Evolutionary conservation across 1,140 invertebrate genomes (phyloP), one percentile per base, ranked within the genome.

Genomic region (Chironomus tepperi): DNA sequence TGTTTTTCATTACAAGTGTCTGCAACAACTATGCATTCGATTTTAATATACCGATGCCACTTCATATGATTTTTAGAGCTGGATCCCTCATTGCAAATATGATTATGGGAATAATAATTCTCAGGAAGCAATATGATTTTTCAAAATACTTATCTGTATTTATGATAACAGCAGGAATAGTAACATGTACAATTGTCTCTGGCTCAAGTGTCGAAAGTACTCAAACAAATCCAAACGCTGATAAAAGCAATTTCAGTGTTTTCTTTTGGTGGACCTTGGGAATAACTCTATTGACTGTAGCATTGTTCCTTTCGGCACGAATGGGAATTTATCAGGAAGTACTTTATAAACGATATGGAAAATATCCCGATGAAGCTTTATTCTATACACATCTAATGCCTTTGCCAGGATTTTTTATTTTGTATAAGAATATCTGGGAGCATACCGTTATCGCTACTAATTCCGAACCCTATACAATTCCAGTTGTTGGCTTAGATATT

Each of bases 11-110:
- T 3, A 89, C 91, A 3, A 98, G 94, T 83, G 92, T 98, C 5
- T 89, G 91, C 21, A 99, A 99, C 82, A 99, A 99, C 84, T 96
- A 95, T 85, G 96, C 96, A 0, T 94, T 99, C 78, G 90, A 93
- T 80, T 99, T 97, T 79, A 97, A 98, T 80, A 97, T 99, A 79
- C 91, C 97, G 0, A 97, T 99, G 90, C 97, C 98, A 9, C 84
- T 99, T 6, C 97, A 99, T 81, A 98, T 99, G 91, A 99, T 99
- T 81, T 99, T 99, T 81, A 88, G 97, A 86, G 91, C 97, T 47
- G 97, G 97, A 7, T 98, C 97, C 43, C 84, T 99, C 21, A 95
- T 99, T 84, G 95, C 97, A 0, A 98, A 97, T 83, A 93, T 99
- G 90, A 88, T 98, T 70, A 92, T 99, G 89, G 95, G 96, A 70